Evolutionary conservation across 2,888 invertebrate species (phyloP).

Genomic region (Galeopsomyia nigrocyanea): DNA sequence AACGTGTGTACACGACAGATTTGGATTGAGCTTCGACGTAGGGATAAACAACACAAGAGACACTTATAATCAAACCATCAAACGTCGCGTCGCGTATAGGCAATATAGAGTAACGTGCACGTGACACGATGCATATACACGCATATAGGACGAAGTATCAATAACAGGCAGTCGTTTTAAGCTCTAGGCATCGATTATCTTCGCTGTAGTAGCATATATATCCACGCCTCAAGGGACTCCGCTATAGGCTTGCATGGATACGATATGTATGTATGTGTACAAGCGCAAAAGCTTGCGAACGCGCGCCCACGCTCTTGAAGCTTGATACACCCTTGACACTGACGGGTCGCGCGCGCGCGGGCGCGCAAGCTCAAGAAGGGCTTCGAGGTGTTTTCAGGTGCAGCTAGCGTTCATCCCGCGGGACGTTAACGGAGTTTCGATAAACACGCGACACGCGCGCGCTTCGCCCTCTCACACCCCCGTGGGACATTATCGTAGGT

Average conservation of each 20-base stretch:
- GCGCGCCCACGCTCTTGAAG: not conserved
- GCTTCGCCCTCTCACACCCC: not conserved
- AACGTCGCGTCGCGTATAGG: no score
- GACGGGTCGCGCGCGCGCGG: conserved; percentile 9
- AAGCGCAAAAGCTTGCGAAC: no score
- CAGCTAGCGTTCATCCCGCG: conserved; percentile 31
- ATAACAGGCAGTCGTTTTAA: not conserved
- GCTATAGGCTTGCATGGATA: no score
- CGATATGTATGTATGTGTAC: no score
- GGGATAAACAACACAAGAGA: no score
- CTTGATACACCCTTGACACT: conserved; percentile 40
- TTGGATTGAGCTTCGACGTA: no score
- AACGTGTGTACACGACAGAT: no score
- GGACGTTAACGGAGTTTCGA: conserved; percentile 38
- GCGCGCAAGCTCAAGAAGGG: conserved; percentile 9
- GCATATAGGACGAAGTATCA: not conserved
- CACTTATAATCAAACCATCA: no score
- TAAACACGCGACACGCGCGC: conserved; percentile 42
- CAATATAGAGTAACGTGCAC: no score
- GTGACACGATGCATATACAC: no score
- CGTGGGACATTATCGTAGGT: conserved; percentile 50
- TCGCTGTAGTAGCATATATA: not conserved
- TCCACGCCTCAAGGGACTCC: not conserved
- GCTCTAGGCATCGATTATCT: conserved; percentile 26
- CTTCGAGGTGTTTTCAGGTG: conserved; percentile 32